A percentile compares a stretch with the other conserved stretches of the same genome.
phyloP scores from a whole-genome alignment of 2,113 vertebrate genomes.

The Panthera leo region DNA sequence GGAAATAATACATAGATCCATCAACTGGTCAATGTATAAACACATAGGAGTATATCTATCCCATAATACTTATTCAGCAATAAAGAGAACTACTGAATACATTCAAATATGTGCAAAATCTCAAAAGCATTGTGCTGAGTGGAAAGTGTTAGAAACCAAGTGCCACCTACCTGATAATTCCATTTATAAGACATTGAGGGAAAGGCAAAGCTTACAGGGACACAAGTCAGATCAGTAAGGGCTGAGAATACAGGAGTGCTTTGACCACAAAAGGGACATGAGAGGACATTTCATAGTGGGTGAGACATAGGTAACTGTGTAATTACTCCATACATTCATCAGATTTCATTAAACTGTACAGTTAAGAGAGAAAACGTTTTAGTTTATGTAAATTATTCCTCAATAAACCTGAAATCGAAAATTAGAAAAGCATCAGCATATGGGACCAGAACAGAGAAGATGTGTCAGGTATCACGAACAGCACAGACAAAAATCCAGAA shows the following conservation, averaged over 20 bases:
- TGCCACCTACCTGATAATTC: neutral
- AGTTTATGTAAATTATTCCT: neutral
- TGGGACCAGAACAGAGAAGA: neutral
- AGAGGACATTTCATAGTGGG: neutral
- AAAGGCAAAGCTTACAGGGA: neutral
- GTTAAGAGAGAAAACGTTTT: neutral
- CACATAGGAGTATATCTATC: neutral
- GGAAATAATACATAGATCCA: neutral
- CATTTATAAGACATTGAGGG: neutral
- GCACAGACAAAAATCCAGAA: neutral
- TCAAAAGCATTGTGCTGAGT: neutral
- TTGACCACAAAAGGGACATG: neutral
- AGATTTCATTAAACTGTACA: neutral
- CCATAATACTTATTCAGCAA: neutral
- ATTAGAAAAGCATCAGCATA: neutral
- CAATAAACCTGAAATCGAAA: neutral
- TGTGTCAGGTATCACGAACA: neutral
- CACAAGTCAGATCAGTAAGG: neutral
- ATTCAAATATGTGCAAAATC: neutral
- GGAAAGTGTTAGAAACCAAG: neutral
- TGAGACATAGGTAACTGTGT: neutral
- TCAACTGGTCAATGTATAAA: neutral
- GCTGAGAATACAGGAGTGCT: neutral
- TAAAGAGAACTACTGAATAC: neutral
- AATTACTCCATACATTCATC: neutral